Evolutionary conservation across 2,888 invertebrate genomes (phyloP), one percentile per base, ranked within the genome.

Genomic region (Pollenia angustigena): DNA sequence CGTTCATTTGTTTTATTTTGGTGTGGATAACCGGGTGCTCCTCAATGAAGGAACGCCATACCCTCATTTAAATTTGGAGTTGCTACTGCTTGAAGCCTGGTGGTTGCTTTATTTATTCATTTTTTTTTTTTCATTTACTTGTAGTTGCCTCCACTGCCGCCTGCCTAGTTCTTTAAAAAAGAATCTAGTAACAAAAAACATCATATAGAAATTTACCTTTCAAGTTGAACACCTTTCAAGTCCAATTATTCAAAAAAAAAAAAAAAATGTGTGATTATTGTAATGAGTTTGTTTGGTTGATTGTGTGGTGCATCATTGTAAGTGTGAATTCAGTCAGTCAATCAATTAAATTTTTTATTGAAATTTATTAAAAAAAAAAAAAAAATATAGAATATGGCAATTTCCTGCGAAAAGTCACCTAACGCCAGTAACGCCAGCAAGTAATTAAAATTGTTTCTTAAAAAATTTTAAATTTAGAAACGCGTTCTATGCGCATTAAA

Each of bases 291-390:
- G 48, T 62, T 69, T 56, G 64, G 14, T 50, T 48, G 23, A 3
- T 50, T 42, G 54, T 23, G 18, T 50, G 50, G 50, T 50, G 48
- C 16, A 54, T 52, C 60, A 44, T 42, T 50, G 68, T 56, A 74
- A 74, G 64, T 74, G 72, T 90, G 90, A 91, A 89, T 90, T 91
- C 91, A 90, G 90, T 91, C 91, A 90, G 90, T 71, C 79, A 80
- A 81, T 71, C 76, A 62, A 69, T 76, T 52, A 54, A 75, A 72
- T 56, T 72, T 90, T 90, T 90, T 80, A 16, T 80, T 44, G n/a
- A 62, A 40, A 8, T 32, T 11, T 40, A 12, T 40, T 44, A n/a
- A 32, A 58, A 72, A 32, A n/a, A 72, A 72, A 23, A 44, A n/a
- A 58, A 23, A 11, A 18, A 52, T 66, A 44, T 46, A 9, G 12